phyloP scores from a whole-genome alignment of 2,797 vertebrate genomes.

The Cossypha polioptera region DNA sequence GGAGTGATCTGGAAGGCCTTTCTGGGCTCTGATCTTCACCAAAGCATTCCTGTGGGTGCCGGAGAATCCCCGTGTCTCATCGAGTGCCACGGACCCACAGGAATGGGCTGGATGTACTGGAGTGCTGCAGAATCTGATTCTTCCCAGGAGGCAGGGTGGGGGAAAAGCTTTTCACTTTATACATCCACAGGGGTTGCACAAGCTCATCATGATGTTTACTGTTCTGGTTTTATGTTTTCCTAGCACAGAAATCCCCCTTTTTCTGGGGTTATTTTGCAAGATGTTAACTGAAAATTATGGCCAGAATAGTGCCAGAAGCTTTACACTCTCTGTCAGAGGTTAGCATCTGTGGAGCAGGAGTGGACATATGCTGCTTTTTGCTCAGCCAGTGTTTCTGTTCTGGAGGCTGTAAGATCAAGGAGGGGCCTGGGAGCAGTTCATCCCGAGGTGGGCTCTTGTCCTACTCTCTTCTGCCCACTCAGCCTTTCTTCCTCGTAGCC shows the following conservation, averaged over 20 bases:
- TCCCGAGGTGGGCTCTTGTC: neutral
- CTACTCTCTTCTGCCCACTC: neutral
- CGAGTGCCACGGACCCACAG: fast-evolving
- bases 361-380: neutral
- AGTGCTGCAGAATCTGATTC: neutral
- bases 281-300: neutral
- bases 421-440: neutral
- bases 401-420: neutral
- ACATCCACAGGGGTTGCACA: neutral
- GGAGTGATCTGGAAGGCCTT: neutral
- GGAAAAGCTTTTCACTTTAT: neutral
- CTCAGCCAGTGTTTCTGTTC: neutral
- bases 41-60: neutral
- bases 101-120: neutral
- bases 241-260: neutral
- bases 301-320: neutral
- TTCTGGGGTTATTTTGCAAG: conserved; percentile 26
- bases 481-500: neutral
- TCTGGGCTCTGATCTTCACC: neutral
- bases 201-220: neutral
- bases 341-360: neutral
- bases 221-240: neutral
- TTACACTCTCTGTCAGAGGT: neutral
- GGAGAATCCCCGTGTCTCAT: neutral
- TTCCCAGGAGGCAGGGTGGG: neutral